These are phyloP conservation scores for Pristionchus arcanus DNA, from an alignment of 2,888 invertebrate species.

Conservation along the genomic window DNA sequence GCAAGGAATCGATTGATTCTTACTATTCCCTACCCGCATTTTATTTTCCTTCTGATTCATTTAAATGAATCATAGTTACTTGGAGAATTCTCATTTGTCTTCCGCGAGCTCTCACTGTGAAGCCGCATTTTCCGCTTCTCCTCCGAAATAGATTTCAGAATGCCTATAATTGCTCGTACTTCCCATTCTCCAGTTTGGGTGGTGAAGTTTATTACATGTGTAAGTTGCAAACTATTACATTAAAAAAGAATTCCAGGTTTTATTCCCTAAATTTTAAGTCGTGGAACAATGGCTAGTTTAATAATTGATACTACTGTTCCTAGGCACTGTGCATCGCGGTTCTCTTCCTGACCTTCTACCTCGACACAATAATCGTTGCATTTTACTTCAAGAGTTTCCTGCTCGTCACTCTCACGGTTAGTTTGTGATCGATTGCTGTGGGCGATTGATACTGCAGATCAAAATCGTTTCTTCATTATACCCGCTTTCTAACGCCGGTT, in stretches of 20 bases:
- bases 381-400: constrained; percentile 53
- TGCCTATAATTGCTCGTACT: constrained; percentile 50
- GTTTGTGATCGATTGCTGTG: neutral
- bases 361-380: neutral
- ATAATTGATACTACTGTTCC: neutral
- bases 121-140: neutral
- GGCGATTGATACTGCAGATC: neutral
- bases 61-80: constrained; percentile 35
- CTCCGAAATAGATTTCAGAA: neutral
- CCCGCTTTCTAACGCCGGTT: too few species aligned
- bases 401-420: constrained; percentile 56
- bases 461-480: neutral
- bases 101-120: neutral
- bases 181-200: constrained; percentile 53
- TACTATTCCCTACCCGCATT: neutral
- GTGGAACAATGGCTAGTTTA: neutral
- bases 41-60: neutral
- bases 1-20: neutral
- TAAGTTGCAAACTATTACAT: neutral
- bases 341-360: constrained; percentile 39
- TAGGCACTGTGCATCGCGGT: constrained; percentile 34
- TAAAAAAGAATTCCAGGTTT: neutral
- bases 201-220: constrained; percentile 55
- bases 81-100: neutral
- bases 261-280: neutral